Evolutionary conservation across 1,140 invertebrate genomes (phyloP).

Genomic region (Bombus confusus): DNA sequence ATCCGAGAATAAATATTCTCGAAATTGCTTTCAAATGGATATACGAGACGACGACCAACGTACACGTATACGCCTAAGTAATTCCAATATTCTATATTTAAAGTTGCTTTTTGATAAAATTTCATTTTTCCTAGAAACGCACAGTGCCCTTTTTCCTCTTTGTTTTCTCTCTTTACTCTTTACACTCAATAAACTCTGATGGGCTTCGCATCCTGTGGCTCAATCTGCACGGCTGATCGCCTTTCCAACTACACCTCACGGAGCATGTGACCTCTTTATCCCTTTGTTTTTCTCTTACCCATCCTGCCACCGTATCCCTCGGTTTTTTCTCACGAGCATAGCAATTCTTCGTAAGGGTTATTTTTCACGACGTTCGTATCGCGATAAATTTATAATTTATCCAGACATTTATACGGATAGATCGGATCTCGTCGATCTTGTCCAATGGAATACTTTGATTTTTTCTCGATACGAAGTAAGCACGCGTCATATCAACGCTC

Average conservation of each 20-base stretch:
- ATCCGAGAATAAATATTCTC: no score
- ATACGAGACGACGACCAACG: no score
- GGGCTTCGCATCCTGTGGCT: conserved; percentile 18
- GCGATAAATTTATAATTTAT: background rate
- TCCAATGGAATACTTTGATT: background rate
- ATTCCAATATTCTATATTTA: background rate
- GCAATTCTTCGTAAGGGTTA: background rate
- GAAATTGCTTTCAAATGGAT: background rate
- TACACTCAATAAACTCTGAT: conserved; percentile 29
- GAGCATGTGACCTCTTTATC: conserved; percentile 26
- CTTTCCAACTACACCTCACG: conserved; percentile 13
- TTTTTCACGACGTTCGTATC: background rate
- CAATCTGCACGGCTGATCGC: conserved; percentile 27
- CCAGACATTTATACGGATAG: background rate
- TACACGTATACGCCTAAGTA: no score
- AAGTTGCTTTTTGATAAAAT: background rate
- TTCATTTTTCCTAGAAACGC: background rate
- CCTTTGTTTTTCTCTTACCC: conserved; percentile 22
- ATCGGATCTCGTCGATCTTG: background rate
- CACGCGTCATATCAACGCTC: no score
- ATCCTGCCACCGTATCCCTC: background rate
- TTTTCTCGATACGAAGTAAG: no score
- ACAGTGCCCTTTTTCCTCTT: conserved; percentile 18
- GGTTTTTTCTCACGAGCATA: background rate
- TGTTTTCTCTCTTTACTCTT: conserved; percentile 14